phyloP scores from a whole-genome alignment of 1,140 invertebrate genomes.

The Hirudo medicinalis region DNA sequence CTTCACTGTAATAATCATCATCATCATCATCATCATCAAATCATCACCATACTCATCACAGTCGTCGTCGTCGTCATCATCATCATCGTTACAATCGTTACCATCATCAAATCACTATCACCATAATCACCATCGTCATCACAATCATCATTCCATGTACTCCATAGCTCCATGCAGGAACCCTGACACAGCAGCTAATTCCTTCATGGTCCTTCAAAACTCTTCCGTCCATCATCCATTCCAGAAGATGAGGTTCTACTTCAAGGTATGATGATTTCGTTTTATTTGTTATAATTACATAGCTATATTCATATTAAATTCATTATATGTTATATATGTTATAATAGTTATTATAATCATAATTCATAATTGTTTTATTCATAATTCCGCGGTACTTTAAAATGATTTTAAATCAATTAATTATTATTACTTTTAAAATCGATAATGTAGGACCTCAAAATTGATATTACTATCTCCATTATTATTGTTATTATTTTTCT shows the following conservation, averaged over 20 bases:
- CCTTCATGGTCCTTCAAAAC: background rate
- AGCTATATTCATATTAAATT: background rate
- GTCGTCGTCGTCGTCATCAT: no score
- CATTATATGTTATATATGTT: no score
- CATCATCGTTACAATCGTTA: background rate
- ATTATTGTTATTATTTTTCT: no score
- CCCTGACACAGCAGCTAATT: background rate
- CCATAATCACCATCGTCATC: background rate
- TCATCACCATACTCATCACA: no score
- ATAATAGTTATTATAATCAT: no score
- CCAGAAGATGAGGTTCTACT: background rate
- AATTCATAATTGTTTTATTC: no score
- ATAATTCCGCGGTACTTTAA: no score
- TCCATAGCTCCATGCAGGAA: background rate
- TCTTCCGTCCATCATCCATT: background rate
- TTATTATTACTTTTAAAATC: no score
- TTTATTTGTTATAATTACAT: background rate
- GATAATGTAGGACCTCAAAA: no score
- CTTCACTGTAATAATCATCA: background rate
- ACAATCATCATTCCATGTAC: background rate
- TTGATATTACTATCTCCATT: no score
- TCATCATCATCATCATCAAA: background rate
- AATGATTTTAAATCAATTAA: no score
- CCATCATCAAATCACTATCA: background rate
- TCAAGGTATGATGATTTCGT: background rate